Percentiles rank a stretch among this genome's conserved stretches.
Evolutionary conservation across 1,140 invertebrate species (phyloP).

Genomic region (Olivierus martensii): DNA sequence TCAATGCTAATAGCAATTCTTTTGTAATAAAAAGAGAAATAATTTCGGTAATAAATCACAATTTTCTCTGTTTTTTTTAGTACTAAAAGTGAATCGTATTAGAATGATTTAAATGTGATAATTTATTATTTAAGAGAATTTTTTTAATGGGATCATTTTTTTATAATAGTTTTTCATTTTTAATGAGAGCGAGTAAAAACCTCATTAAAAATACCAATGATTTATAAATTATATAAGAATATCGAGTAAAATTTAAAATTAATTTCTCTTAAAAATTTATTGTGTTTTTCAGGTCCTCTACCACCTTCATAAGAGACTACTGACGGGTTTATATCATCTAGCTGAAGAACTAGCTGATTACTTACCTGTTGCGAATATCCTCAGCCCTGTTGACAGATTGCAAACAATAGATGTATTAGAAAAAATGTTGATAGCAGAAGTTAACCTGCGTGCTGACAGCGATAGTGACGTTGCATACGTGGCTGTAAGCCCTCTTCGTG

Average conservation of each 20-base stretch:
- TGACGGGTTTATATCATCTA: conserved; percentile 14
- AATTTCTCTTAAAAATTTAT: neutral
- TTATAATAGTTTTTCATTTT: no score
- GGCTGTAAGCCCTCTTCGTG: conserved; percentile 1
- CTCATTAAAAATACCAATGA: no score
- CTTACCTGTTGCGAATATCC: conserved; percentile 4
- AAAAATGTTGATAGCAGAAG: conserved; percentile 10
- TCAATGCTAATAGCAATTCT: no score
- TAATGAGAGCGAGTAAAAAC: no score
- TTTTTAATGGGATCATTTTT: no score
- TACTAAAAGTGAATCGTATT: no score
- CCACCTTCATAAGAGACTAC: conserved; percentile 17
- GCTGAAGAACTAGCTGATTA: conserved; percentile 16
- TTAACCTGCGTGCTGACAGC: conserved; percentile 11
- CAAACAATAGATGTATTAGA: conserved; percentile 13
- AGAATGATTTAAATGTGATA: no score
- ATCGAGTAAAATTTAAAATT: neutral
- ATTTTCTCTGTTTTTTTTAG: no score
- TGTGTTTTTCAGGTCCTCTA: conserved; percentile 10
- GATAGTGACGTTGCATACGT: conserved; percentile 10
- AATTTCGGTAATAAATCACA: no score
- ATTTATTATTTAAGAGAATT: no score
- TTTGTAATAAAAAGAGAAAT: no score
- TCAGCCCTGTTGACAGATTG: conserved; percentile 9
- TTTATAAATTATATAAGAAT: no score